A percentile compares a stretch with the other conserved stretches of the same genome.
Evolutionary conservation across 2,113 vertebrate genomes (phyloP).

Genomic region (Diglossa brunneiventris): DNA sequence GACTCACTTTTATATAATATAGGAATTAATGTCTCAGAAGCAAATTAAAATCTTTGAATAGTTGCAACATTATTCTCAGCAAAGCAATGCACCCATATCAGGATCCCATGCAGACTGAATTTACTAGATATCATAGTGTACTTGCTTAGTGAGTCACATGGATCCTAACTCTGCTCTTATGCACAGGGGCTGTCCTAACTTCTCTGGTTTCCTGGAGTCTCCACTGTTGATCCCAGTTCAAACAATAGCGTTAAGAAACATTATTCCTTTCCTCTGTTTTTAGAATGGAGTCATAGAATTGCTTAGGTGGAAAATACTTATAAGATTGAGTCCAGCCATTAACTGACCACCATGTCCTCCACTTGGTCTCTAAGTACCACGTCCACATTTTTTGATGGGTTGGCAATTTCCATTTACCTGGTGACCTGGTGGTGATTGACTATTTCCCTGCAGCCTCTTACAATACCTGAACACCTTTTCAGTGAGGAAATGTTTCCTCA

Average conservation of each 20-base stretch:
- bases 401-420: not conserved
- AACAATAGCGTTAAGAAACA: not conserved
- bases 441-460: not conserved
- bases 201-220: not conserved
- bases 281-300: not conserved
- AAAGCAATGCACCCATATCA: not conserved
- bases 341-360: not conserved
- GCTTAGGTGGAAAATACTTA: not conserved
- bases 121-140: not conserved
- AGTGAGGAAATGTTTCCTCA: not conserved
- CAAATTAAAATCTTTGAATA: not conserved
- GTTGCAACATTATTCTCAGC: not conserved
- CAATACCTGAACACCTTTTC: not conserved
- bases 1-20: not conserved
- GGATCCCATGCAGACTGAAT: rapidly evolving
- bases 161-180: not conserved
- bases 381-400: not conserved
- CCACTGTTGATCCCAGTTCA: not conserved
- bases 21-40: not conserved
- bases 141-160: not conserved
- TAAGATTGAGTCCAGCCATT: not conserved
- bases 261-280: not conserved
- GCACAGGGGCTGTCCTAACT: not conserved
- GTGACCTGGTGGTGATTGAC: not conserved
- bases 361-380: too few relatives aligned